These are phyloP conservation scores for Sitta europaea DNA, from an alignment of 2,113 vertebrate genomes.

Conservation along the genomic window DNA sequence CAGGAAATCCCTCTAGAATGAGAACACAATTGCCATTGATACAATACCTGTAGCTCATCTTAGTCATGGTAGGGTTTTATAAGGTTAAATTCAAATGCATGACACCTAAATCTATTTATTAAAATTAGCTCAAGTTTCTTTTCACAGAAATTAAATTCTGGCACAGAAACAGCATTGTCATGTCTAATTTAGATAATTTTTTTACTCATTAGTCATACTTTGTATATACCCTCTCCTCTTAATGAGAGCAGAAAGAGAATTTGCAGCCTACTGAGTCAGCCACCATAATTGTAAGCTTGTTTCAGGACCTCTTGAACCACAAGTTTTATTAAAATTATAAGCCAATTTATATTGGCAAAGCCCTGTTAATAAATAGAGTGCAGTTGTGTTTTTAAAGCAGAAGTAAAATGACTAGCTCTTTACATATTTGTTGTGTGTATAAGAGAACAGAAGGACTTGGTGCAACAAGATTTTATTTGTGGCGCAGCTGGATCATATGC, in stretches of 20 bases:
- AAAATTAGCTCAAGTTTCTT: conserved; percentile 32
- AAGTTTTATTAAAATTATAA: conserved; percentile 51
- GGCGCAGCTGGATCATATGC: neutral
- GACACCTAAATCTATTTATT: neutral
- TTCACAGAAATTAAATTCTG: conserved; percentile 28
- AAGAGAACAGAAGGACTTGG: neutral
- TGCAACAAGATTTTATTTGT: neutral
- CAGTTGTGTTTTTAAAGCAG: neutral
- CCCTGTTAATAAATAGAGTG: neutral
- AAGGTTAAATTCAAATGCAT: neutral
- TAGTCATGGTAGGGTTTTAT: neutral
- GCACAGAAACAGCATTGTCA: conserved; percentile 23
- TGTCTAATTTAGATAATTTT: conserved; percentile 54
- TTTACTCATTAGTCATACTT: conserved; percentile 51
- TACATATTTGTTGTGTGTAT: neutral
- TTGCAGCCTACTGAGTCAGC: conserved; percentile 47
- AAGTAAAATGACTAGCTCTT: neutral
- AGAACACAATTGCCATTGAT: neutral
- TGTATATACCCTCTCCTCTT: conserved; percentile 22
- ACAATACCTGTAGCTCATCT: neutral
- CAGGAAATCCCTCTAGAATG: neutral
- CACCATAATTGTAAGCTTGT: conserved; percentile 33
- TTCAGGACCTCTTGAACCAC: conserved; percentile 35
- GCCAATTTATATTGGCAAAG: conserved; percentile 45
- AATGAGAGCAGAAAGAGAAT: conserved; percentile 59